phyloP scores from a whole-genome alignment of 2,113 vertebrate species.

The Patagioenas fasciata region DNA sequence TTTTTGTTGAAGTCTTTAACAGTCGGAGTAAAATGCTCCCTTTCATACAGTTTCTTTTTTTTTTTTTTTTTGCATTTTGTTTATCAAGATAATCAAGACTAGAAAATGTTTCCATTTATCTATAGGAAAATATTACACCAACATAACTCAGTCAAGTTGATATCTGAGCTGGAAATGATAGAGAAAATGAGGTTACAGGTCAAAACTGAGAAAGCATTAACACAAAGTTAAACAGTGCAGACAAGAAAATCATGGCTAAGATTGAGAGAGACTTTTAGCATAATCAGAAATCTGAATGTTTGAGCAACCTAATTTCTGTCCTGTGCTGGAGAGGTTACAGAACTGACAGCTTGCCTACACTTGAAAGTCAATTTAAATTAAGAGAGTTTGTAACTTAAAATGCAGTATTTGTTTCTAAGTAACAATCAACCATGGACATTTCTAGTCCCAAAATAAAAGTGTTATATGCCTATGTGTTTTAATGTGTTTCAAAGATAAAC shows the following conservation, averaged over 20 bases:
- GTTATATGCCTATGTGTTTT: neutral
- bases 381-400: neutral
- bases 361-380: conserved; percentile 35
- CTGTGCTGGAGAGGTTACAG: neutral
- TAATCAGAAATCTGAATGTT: neutral
- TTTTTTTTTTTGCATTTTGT: neutral
- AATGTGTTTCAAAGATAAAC: neutral
- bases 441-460: neutral
- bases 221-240: neutral
- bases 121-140: neutral
- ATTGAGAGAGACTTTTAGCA: neutral
- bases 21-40: neutral
- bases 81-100: neutral
- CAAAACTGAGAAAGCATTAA: neutral
- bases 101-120: neutral
- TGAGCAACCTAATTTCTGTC: neutral
- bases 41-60: neutral
- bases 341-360: conserved; percentile 26
- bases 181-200: neutral
- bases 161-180: neutral
- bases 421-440: conserved; percentile 2
- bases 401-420: neutral
- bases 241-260: neutral
- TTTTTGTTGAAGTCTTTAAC: neutral
- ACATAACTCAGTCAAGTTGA: neutral